Conservation (phyloP, 2,797 vertebrate species). For the Poliocrania exsul region DNA sequence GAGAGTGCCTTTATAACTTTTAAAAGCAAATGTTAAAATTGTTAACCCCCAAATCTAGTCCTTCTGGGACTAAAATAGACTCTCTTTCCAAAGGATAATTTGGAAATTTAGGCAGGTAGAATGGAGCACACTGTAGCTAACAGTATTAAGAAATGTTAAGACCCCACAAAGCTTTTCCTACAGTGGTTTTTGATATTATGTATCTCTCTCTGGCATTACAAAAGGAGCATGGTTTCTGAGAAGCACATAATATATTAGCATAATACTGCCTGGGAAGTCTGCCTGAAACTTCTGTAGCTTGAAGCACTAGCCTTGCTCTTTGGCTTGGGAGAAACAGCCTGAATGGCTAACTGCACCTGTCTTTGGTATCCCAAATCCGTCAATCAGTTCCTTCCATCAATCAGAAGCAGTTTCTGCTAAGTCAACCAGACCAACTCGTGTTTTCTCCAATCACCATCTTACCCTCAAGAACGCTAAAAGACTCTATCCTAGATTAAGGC, state of each 20-base stretch:
- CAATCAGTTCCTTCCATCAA: not conserved
- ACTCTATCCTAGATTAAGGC: not conserved
- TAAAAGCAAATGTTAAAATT: not conserved
- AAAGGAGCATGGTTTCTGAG: not conserved
- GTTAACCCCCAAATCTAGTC: not conserved
- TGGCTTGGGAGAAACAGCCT: not conserved
- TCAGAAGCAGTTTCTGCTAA: not conserved
- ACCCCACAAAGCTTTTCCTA: not conserved
- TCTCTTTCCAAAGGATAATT: not conserved
- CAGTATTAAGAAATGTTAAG: not conserved
- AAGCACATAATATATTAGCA: not conserved
- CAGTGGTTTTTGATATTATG: not conserved
- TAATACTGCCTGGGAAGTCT: not conserved
- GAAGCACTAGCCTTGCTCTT: not conserved
- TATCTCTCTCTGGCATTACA: not conserved
- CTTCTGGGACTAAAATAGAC: not conserved
- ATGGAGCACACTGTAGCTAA: not conserved
- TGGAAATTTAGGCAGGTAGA: not conserved
- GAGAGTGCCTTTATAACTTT: not conserved
- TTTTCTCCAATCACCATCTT: not conserved
- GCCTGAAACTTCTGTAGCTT: not conserved
- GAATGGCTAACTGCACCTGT: not conserved
- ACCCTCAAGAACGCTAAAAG: not conserved
- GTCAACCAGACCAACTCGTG: not conserved
- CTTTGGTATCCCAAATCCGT: not conserved